Evolutionary conservation across 2,797 vertebrate species (phyloP).

Genomic region (Peromyscus melanophrys): DNA sequence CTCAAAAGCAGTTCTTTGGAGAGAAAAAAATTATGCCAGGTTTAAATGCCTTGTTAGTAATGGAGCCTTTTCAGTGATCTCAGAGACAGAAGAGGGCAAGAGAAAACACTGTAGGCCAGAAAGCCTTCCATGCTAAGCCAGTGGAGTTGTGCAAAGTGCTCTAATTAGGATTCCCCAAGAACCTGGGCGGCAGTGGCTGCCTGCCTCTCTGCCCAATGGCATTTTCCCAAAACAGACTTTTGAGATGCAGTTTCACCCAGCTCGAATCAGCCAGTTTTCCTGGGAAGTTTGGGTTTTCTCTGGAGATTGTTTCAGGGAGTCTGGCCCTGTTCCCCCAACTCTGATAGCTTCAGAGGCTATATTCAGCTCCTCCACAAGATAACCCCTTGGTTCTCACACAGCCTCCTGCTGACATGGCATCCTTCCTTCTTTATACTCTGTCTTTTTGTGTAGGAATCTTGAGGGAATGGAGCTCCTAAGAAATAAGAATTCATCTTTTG

Average conservation of each 20-base stretch:
- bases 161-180: background rate
- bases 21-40: background rate
- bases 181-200: background rate
- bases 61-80: background rate
- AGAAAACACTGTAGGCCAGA: background rate
- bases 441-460: conserved; percentile 56
- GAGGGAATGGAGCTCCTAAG: conserved; percentile 54
- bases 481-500: conserved; percentile 22
- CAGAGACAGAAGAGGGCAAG: background rate
- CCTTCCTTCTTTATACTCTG: conserved; percentile 67
- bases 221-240: background rate
- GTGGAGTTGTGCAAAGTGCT: background rate
- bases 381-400: conserved; percentile 39
- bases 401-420: background rate
- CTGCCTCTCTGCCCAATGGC: background rate
- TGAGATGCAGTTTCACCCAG: background rate
- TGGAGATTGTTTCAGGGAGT: conserved; percentile 1
- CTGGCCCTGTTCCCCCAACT: background rate
- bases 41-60: background rate
- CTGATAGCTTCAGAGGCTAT: conserved; percentile 55
- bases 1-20: background rate
- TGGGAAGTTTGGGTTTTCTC: conserved; percentile 28
- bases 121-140: background rate
- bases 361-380: conserved; percentile 37
- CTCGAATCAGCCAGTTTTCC: background rate